Evolutionary conservation across 2,888 invertebrate genomes (phyloP), one percentile per base, ranked within the genome.

Genomic region (Laothoe populi): DNA sequence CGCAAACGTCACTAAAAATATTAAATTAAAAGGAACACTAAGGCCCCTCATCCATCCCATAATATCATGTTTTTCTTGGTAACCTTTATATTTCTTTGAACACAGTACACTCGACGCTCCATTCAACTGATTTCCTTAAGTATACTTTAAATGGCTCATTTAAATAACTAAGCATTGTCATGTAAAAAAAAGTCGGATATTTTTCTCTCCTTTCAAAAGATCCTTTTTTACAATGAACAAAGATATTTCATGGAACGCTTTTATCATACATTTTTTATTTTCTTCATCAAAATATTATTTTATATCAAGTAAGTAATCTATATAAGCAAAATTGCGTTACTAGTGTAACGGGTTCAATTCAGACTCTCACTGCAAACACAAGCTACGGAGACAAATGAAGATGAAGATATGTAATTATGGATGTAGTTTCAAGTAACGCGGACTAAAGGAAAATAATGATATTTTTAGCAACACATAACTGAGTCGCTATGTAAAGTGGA

Each of bases 91-190:
- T 31, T 53, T 31, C 16, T 31, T 35, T 49, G 7, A 66, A 64
- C 63, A 60, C 67, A 46, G 23, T 46, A 35, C 57, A 64, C 66
- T 62, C 40, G 16, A 23, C 19, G 48, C 61, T 61, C 58, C 60
- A 59, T n/a, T 38, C 53, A 62, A 61, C 65, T 68, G 62, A 63
- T 70, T 63, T 70, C 67, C 59, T 60, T 46, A 62, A 57, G 23
- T 23, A 21, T 62, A 42, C 40, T 49, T 49, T 21, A 62, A 62
- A 42, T 57, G 57, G 57, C 31, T 24, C 45, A 46, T 62, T 62
- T 62, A 45, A 57, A 46, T 57, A 62, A 57, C 61, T 46, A 23
- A 35, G 57, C 42, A 57, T 40, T 57, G 10, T 62, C 57, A 46
- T 44, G 45, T 57, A 46, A 57, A 38, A 35, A n/a, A 62, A 62